Evolutionary conservation across 2,888 invertebrate genomes (phyloP).

Genomic region (Belgica antarctica): DNA sequence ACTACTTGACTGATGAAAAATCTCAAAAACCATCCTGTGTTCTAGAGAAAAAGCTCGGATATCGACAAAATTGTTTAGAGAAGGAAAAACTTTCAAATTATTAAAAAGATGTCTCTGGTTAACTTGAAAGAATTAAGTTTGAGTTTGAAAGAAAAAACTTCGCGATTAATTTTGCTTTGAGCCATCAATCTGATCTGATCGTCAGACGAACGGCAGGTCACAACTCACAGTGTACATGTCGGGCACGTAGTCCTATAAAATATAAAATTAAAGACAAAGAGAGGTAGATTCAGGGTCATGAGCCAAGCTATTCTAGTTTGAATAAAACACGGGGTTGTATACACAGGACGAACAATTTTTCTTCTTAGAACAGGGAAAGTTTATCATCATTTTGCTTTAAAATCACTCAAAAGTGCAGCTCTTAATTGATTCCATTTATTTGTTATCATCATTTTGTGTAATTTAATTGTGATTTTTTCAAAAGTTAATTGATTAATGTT

Average conservation of each 20-base stretch:
- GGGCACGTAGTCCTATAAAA: slow-evolving; percentile 46
- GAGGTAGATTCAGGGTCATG: not conserved
- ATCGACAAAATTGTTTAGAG: too few species aligned
- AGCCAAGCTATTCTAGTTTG: not conserved
- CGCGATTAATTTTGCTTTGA: not conserved
- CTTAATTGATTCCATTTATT: slow-evolving; percentile 16
- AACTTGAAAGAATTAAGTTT: not conserved
- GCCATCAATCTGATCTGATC: slow-evolving; percentile 25
- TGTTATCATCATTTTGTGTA: slow-evolving; percentile 19
- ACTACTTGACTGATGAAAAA: not conserved
- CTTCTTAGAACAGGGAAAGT: slow-evolving; percentile 10
- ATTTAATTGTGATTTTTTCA: not conserved
- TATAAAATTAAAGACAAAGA: slow-evolving; percentile 43
- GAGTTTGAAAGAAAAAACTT: slow-evolving; percentile 4
- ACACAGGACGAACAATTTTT: not conserved
- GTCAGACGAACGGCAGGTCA: slow-evolving; percentile 6
- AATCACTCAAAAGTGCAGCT: not conserved
- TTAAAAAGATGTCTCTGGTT: not conserved
- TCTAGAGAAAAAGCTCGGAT: slow-evolving; percentile 36
- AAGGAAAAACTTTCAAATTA: not conserved
- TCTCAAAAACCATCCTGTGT: slow-evolving; percentile 42
- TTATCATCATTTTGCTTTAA: slow-evolving; percentile 1
- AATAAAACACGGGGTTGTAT: not conserved
- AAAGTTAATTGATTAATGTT: too few species aligned
- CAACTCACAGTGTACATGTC: slow-evolving; percentile 47